Evolutionary conservation across 1,140 invertebrate species (phyloP).

Genomic region (Bombyx mori): ASM3026992v2 NC_085117.1:3521501-3522000

Average conservation of each 20-base stretch:
- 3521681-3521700: constrained; percentile 34
- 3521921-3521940: too few species aligned
- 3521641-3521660: not conserved
- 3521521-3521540: not conserved
- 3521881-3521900: too few species aligned
- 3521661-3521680: constrained; percentile 35
- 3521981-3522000: too few species aligned
- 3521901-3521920: too few species aligned
- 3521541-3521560: not conserved
- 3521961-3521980: too few species aligned
- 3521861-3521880: too few species aligned
- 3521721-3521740: constrained; percentile 47
- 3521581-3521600: not conserved
- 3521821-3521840: not conserved
- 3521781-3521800: not conserved
- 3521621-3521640: not conserved
- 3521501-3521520: not conserved
- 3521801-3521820: not conserved
- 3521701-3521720: constrained; percentile 53
- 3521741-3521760: constrained; percentile 42
- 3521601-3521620: not conserved
- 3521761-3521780: constrained; percentile 36
- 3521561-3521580: not conserved
- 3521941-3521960: too few species aligned
- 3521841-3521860: too few species aligned